Base-by-base conservation (phyloP, 2,888 invertebrate genomes). In the Apamea sordens region DNA sequence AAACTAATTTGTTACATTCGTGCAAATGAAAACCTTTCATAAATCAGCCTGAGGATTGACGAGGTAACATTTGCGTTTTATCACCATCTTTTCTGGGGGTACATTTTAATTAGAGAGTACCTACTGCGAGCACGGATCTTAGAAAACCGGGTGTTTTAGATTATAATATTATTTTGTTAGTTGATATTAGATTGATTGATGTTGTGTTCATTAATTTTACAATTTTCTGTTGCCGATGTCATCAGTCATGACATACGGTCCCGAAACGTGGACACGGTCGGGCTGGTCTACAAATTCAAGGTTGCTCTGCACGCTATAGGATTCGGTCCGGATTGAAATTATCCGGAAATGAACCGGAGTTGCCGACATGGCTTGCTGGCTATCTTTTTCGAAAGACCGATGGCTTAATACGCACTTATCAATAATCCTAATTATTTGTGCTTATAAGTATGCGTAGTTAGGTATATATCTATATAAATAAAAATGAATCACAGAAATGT, bases 21-120 rank as follows among this genome's bases (percentile, higher is more conserved):
- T 86, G 84, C 91, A 91, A 93, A 93, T 93, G 90, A 91, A 93
- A 92, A 90, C 86, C 91, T 88, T 89, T 89, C 90, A 90, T 92
- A 92, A 93, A 93, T 93, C 92, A 91, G 92, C 87, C 83, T 91
- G 90, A 89, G 90, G 91, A 94, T 93, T 93, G 93, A 94, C 92
- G 92, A 85, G 89, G 90, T 86, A 93, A 89, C 93, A 93, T 93
- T 94, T 94, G 93, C 91, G 92, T 93, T 94, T 94, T 93, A 94
- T 93, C 89, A 88, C 90, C 87, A 86, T 92, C 93, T 93, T 93
- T 93, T 88, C 88, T 89, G 83, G 81, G 89, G 83, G 80, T 88
- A 83, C 86, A 89, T 93, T 93, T 92, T 93, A 93, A 93, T 93
- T 93, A 92, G 88, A 59, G 61, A 59, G n/a, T 50, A 53, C n/a